Evolutionary conservation across 2,888 invertebrate species (phyloP), one percentile per base, ranked within the genome.

Genomic region (Brachylomia viminalis): DNA sequence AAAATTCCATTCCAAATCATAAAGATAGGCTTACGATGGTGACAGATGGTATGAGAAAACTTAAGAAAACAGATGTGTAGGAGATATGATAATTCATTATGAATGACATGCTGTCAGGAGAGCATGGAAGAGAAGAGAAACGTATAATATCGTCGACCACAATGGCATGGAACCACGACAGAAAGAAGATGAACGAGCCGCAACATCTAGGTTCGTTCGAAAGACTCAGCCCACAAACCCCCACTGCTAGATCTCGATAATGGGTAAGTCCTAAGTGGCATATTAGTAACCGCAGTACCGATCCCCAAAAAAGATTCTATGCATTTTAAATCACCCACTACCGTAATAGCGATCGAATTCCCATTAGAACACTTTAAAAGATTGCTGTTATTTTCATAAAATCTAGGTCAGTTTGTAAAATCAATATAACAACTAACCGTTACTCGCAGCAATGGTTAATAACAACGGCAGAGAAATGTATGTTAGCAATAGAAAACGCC

Each of bases 371-470:
- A 77, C 83, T 82, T 80, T 83, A 56, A 80, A 80, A 70, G 47
- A 80, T 78, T 83, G 49, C 79, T 33, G 23, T 59, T 54, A 78
- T 61, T 80, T 69, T 23, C 64, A 70, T 83, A 65, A 42, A 79
- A 79, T 79, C 62, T 70, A 70, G 80, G 80, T 27, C 80, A 78
- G 30, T 65, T 42, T 47, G 27, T 68, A 54, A 78, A 82, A 83
- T 83, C 79, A 83, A 83, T 80, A 78, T 42, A n/a, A 81, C 33
- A 59, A 59, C n/a, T 62, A 20, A 49, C 33, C 8, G 38, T 54
- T 77, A 20, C 7, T 58, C 17, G 6, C 38, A 58, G 5, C 49
- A 77, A 77, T 58, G 17, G n/a, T 45, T 59, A 56, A 72, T 69
- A 84, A 67, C 27, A 71, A 56, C 13, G n/a, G 20, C 5, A 56